A percentile compares a stretch with the other conserved stretches of the same genome.
These are phyloP conservation scores for Chrosomus eos DNA, from an alignment of 2,797 vertebrate species.

Conservation along the genomic window DNA sequence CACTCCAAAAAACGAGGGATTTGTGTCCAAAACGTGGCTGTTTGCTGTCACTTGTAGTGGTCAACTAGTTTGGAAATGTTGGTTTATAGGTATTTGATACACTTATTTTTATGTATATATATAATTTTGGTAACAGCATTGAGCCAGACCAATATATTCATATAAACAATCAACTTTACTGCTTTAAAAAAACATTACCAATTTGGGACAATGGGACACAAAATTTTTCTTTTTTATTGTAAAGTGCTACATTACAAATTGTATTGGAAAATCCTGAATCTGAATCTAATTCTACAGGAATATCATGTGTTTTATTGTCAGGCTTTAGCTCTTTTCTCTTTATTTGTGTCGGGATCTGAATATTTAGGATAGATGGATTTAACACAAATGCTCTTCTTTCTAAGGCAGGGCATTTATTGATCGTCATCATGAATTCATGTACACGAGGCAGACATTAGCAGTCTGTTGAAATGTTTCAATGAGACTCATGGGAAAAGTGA, in stretches of 20 bases:
- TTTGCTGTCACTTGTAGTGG: neutral
- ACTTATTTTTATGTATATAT: too few relatives aligned
- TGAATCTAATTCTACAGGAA: neutral
- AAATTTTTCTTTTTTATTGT: neutral
- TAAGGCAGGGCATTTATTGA: neutral
- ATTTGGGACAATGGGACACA: neutral
- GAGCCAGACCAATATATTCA: neutral
- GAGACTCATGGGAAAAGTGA: constrained; percentile 15
- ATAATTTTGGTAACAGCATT: neutral
- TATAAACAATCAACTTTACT: neutral
- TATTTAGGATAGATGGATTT: neutral
- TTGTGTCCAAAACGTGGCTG: neutral
- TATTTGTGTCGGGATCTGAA: neutral
- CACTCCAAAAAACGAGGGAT: neutral
- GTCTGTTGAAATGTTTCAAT: constrained; percentile 1
- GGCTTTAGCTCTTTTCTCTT: neutral
- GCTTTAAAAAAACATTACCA: neutral
- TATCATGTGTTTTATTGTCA: neutral
- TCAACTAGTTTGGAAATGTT: neutral
- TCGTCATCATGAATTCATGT: neutral
- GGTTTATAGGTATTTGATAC: neutral
- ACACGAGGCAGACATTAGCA: neutral
- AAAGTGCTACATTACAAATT: neutral
- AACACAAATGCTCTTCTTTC: neutral
- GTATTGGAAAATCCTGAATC: neutral